Conservation (phyloP, 23 tunicate species). For the Halocynthia aurantium region DNA sequence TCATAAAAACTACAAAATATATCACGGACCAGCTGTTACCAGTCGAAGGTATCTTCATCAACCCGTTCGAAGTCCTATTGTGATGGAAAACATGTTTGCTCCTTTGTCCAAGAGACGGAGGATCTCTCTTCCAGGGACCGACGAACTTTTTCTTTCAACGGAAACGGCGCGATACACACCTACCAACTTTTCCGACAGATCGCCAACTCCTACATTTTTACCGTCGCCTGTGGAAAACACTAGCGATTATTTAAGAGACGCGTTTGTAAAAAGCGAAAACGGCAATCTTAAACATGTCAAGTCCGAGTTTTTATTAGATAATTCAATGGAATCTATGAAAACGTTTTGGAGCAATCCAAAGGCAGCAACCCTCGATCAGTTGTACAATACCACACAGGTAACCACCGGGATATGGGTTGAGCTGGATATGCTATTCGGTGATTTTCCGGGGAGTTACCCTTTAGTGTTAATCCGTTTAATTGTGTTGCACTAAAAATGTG, state of each 20-base stretch:
- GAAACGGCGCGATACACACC: slow-evolving; percentile 1
- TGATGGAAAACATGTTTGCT: slow-evolving; percentile 3
- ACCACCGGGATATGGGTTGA: no score
- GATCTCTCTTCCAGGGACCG: background rate
- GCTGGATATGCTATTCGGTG: no score
- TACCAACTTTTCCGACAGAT: background rate
- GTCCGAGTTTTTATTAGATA: slow-evolving; percentile 2
- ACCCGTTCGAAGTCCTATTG: background rate
- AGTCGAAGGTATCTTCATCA: no score
- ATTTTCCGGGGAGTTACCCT: no score
- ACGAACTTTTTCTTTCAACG: background rate
- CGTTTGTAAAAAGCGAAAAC: slow-evolving; percentile 6
- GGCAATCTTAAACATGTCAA: background rate
- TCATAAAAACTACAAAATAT: no score
- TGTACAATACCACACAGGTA: background rate
- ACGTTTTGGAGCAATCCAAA: slow-evolving; percentile 16
- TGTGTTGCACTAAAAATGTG: no score
- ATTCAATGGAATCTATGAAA: slow-evolving; percentile 19
- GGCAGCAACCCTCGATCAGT: slow-evolving; percentile 5
- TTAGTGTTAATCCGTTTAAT: no score
- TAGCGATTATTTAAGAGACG: background rate
- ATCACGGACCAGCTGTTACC: no score
- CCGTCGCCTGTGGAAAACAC: background rate
- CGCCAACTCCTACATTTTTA: slow-evolving; percentile 7
- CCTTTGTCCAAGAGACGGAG: background rate